phyloP scores from a whole-genome alignment of 2,797 vertebrate species.

The Pelochelys cantorii region DNA sequence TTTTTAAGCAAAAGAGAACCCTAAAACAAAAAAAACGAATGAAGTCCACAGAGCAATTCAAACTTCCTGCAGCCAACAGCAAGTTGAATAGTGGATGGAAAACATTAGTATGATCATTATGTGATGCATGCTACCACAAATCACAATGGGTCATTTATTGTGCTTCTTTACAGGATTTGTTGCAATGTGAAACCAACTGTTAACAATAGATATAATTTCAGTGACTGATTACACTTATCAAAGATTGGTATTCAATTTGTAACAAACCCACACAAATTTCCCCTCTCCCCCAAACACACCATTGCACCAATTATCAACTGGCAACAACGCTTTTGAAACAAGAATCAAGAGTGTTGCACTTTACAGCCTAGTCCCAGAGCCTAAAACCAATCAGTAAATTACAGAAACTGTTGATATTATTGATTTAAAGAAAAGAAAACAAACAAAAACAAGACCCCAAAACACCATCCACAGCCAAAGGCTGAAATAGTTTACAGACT shows the following conservation, averaged over 20 bases:
- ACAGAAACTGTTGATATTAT: background rate
- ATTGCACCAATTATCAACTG: background rate
- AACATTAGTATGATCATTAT: constrained; percentile 67
- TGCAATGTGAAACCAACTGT: constrained; percentile 2
- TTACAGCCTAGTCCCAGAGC: background rate
- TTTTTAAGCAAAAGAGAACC: background rate
- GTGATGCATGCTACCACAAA: constrained; percentile 39
- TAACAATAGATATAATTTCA: constrained; percentile 28
- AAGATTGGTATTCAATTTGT: constrained; percentile 20
- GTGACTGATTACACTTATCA: background rate
- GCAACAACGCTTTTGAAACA: background rate
- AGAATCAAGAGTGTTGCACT: constrained; percentile 4
- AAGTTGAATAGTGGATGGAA: constrained; percentile 61
- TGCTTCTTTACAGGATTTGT: background rate
- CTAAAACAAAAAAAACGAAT: background rate
- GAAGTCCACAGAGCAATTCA: background rate
- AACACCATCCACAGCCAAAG: background rate
- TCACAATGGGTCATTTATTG: constrained; percentile 26
- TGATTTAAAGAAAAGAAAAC: background rate
- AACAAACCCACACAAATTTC: background rate
- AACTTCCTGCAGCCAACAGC: constrained; percentile 25
- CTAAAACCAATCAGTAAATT: background rate
- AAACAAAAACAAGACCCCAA: background rate
- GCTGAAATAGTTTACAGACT: background rate
- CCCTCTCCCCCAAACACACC: constrained; percentile 22